A percentile compares a stretch with the other conserved stretches of the same genome.
Conservation (phyloP, 2,888 invertebrate species). For the Oxyscelio sp. region DNA sequence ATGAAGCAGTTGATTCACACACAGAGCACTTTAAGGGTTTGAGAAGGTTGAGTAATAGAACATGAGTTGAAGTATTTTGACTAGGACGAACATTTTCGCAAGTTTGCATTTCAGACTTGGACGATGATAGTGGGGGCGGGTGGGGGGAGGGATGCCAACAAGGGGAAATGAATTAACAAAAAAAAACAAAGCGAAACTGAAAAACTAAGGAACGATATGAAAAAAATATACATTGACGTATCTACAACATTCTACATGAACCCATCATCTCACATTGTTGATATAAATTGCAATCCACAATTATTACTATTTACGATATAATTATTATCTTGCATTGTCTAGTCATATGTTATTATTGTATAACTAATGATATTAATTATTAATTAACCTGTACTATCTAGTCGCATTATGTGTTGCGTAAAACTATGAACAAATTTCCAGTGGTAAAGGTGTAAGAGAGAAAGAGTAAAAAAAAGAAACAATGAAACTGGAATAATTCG, state of each 20-base stretch:
- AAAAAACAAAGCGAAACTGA: constrained; percentile 17
- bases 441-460: constrained; percentile 78
- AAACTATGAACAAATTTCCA: constrained; percentile 82
- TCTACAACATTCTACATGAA: constrained; percentile 82
- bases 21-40: constrained; percentile 27
- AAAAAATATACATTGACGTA: constrained; percentile 74
- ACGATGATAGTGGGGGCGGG: constrained; percentile 37
- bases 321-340: constrained; percentile 89
- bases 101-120: constrained; percentile 38
- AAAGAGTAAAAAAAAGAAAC: constrained; percentile 73
- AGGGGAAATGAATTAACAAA: constrained; percentile 16
- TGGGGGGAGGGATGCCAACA: constrained; percentile 47
- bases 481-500: constrained; percentile 70
- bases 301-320: constrained; percentile 88
- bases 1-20: constrained; percentile 11
- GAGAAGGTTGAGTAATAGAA: constrained; percentile 20
- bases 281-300: constrained; percentile 88
- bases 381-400: constrained; percentile 88
- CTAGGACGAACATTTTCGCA: constrained; percentile 44
- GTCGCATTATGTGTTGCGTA: constrained; percentile 89
- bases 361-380: constrained; percentile 88
- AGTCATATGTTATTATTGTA: constrained; percentile 89
- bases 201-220: constrained; percentile 49
- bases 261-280: constrained; percentile 87
- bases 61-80: constrained; percentile 53